phyloP scores from a whole-genome alignment of 2,113 vertebrate genomes.

The Tonatia bakeri region DNA sequence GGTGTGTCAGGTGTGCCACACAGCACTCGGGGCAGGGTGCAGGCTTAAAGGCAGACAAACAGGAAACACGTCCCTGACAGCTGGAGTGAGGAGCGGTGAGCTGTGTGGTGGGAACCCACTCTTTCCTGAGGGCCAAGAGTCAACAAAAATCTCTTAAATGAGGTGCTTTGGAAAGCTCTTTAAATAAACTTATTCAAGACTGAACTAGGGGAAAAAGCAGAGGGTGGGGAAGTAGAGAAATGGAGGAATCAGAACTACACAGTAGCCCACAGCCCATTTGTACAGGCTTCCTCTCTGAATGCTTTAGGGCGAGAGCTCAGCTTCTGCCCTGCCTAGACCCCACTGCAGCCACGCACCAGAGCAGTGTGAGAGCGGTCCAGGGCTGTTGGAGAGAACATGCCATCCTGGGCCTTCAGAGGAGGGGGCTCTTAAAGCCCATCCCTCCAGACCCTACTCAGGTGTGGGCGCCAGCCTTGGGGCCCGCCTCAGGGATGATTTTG shows the following conservation, averaged over 20 bases:
- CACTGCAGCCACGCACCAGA: fast-evolving
- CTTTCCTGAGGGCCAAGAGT: neutral
- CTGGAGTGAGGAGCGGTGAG: neutral
- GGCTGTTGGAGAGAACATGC: fast-evolving
- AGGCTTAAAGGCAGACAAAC: neutral
- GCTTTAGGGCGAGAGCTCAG: too few species aligned
- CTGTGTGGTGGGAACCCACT: fast-evolving
- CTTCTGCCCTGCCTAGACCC: neutral
- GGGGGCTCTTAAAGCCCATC: neutral
- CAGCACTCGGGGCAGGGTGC: neutral
- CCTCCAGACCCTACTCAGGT: neutral
- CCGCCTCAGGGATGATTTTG: fast-evolving
- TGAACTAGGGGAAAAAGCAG: neutral
- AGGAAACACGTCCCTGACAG: fast-evolving
- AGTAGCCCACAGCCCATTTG: neutral
- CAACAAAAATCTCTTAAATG: neutral
- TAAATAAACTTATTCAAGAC: neutral
- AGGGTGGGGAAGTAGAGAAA: neutral
- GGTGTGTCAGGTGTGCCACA: neutral
- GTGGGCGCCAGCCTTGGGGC: fast-evolving
- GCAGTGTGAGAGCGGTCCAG: fast-evolving
- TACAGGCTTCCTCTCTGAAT: too few species aligned
- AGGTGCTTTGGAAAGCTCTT: neutral
- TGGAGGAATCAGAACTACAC: neutral
- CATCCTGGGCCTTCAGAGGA: neutral